Evolutionary conservation across 2,888 invertebrate species (phyloP), one percentile per base, ranked within the genome.

Genomic region (Diachrysia chrysitis): DNA sequence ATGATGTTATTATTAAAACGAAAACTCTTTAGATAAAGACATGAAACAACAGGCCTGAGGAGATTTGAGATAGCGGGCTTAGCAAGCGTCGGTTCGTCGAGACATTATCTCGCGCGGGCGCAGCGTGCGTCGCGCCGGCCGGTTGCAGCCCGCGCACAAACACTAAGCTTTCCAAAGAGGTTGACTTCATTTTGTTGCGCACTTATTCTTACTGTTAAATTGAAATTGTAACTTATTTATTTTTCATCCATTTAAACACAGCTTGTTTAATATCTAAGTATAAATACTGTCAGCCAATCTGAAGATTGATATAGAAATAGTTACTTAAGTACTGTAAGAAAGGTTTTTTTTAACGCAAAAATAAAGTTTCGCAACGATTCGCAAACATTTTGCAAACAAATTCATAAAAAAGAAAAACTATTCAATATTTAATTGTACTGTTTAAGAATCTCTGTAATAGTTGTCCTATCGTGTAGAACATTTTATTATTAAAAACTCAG

Each of bases 21-120:
- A 87, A 88, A 87, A 83, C 85, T 84, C 85, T 86, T 85, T 85
- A 81, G 92, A 94, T 94, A 94, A 94, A 93, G 92, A 91, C 84
- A 88, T 93, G 83, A 83, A 85, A 89, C 87, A 87, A 90, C 88
- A 88, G 83, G 83, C 71, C 81, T 84, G 83, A 83, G 79, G 86
- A 92, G 92, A 92, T 92, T 86, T 85, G 64, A 92, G 93, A 93
- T 93, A 94, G 87, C 81, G 85, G 83, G 76, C 82, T 86, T 81
- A 84, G 82, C 75, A 79, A 79, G 82, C 82, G 82, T 72, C 80
- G 79, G 68, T 53, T 80, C 76, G 83, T 76, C 76, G 76, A 82
- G 82, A 81, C 83, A 78, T 81, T 87, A 86, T 88, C 88, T 86
- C 59, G 59, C 58, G 72, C 69, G 51, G 66, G 68, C 69, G 70